Evolutionary conservation across 1,140 invertebrate species (phyloP), one percentile per base, ranked within the genome.

Genomic region (Drosophila tristis): DNA sequence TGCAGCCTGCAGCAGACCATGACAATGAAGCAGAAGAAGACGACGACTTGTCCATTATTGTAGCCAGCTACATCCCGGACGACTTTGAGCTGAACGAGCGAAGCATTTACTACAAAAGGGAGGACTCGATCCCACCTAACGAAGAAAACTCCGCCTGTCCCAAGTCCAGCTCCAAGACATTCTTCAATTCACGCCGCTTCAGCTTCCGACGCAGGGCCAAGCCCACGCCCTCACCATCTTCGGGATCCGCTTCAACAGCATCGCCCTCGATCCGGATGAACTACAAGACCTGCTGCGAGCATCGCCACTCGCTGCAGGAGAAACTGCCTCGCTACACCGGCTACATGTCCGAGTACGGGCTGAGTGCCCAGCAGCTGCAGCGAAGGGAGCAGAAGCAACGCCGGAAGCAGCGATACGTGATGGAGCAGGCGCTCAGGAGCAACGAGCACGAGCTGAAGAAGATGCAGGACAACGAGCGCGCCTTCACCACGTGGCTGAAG

Each of bases 401-500:
- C 0, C 70, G 80, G 1, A 81, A 87, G 39, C 73, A 92, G 49
- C 80, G 71, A 25, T 78, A 58, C 9, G 54, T 64, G 51, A 59
- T 91, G 48, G 79, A 91, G 8, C 85, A 92, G 51, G 71, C 85
- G 1, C 51, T 92, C 4, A 90, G 79, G 20, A 71, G 85, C 26
- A 90, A 78, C 51, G 91, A 91, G 59, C 76, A 79, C 11, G 90
- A 92, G 56, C 70, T 90, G 5, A 74, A 78, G 42, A 92, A 91
- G 70, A 85, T 91, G 80, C 81, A 92, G 65, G 91, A 91, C 47
- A 92, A 92, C 56, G 91, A 92, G 42, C 63, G 82, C 0, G 91
- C 91, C 44, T 92, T 92, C n/a, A 91, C 90, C 58, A 91, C 79
- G 5, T 92, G 91, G 91, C 67, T 92, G 5, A 90, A 90, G 45